A percentile compares a stretch with the other conserved stretches of the same genome.
phyloP scores from a whole-genome alignment of 1,140 invertebrate genomes.

The Rhynchophorus ferrugineus region DNA sequence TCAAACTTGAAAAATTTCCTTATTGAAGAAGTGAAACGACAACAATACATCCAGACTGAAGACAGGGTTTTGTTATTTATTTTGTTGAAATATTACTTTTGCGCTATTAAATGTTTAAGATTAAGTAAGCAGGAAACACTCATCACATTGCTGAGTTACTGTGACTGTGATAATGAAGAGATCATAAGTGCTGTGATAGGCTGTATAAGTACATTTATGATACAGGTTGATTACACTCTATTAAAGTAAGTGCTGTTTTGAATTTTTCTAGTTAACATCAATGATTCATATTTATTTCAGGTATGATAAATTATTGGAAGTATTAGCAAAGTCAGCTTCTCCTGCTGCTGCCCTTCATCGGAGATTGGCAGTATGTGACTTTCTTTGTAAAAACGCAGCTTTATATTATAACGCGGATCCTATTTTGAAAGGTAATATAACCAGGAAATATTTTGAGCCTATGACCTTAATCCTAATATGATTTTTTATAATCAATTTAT shows the following conservation, averaged over 20 bases:
- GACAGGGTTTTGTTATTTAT: slow-evolving; percentile 24
- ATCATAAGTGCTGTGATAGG: slow-evolving; percentile 29
- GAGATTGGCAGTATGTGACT: slow-evolving; percentile 26
- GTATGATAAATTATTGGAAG: slow-evolving; percentile 24
- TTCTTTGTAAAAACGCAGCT: slow-evolving; percentile 23
- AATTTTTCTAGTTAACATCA: not conserved
- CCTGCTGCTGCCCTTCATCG: slow-evolving; percentile 24
- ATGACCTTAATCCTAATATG: not conserved
- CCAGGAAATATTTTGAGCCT: not conserved
- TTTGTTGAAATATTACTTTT: slow-evolving; percentile 25
- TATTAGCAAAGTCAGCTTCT: slow-evolving; percentile 25
- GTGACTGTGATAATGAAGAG: slow-evolving; percentile 28
- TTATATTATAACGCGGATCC: slow-evolving; percentile 24
- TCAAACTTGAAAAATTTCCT: slow-evolving; percentile 20
- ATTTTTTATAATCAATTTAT: not conserved
- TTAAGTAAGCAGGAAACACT: slow-evolving; percentile 26
- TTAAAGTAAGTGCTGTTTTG: slow-evolving; percentile 7
- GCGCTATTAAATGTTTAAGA: slow-evolving; percentile 23
- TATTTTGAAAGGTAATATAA: slow-evolving; percentile 24
- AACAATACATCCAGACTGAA: slow-evolving; percentile 18
- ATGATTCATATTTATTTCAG: not conserved
- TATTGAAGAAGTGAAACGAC: slow-evolving; percentile 19
- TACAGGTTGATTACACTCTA: slow-evolving; percentile 19
- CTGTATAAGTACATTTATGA: slow-evolving; percentile 28
- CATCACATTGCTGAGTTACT: slow-evolving; percentile 23